Percentiles rank a stretch among this genome's conserved stretches.
These are phyloP conservation scores for Pterocles burchelli DNA, from an alignment of 2,113 vertebrate genomes.

Conservation along the genomic window DNA sequence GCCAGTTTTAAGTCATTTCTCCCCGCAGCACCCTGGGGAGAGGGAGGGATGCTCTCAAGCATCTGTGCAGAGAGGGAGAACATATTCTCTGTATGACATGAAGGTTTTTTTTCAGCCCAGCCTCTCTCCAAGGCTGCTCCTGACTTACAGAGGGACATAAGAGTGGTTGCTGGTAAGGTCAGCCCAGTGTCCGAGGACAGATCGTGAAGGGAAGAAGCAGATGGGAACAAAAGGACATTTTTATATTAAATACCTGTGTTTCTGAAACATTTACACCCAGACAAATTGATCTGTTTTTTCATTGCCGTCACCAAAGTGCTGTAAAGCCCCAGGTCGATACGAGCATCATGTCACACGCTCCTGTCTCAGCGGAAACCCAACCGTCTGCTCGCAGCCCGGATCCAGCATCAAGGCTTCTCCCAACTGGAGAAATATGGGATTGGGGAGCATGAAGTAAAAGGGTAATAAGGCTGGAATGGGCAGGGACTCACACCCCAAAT, in stretches of 20 bases:
- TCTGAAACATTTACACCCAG: not conserved
- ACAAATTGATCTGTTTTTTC: not conserved
- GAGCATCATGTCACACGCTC: accelerated
- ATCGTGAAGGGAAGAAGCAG: not conserved
- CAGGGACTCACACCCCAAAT: not conserved
- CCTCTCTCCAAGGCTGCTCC: not conserved
- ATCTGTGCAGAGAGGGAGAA: not conserved
- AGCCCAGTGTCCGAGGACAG: not conserved
- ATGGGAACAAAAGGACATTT: not conserved
- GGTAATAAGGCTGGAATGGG: not conserved
- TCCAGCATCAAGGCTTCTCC: not conserved
- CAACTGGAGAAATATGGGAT: not conserved
- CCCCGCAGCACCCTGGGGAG: not conserved
- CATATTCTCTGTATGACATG: not conserved
- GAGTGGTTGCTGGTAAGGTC: not conserved
- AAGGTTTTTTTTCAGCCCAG: not conserved
- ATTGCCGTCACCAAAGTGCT: not conserved
- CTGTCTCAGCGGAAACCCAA: not conserved
- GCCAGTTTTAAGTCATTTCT: not conserved
- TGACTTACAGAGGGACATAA: not conserved
- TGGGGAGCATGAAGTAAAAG: accelerated
- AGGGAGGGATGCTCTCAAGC: not conserved
- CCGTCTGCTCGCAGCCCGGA: not conserved
- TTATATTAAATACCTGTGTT: not conserved
- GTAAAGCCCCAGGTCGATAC: not conserved